A percentile compares a stretch with the other conserved stretches of the same genome.
Evolutionary conservation across 1,140 invertebrate species (phyloP).

Genomic region (Heliconius eleuchia): DNA sequence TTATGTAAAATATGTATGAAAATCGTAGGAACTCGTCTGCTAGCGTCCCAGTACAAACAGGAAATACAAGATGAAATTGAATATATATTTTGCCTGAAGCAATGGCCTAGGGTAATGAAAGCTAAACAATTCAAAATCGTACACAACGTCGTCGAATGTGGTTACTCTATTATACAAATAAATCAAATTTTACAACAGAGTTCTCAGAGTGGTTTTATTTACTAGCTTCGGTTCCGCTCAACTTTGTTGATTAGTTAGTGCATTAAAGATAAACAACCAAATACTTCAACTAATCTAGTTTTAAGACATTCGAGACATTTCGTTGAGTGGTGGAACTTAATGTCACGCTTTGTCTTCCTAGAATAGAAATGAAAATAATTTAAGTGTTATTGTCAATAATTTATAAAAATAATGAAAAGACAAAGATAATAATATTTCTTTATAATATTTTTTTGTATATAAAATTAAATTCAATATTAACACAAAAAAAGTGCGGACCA

Average conservation of each 20-base stretch:
- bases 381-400: too few species aligned
- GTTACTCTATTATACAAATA: constrained; percentile 34
- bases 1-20: background rate
- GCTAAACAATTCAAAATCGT: constrained; percentile 6
- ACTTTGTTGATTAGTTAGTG: background rate
- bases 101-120: background rate
- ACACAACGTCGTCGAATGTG: background rate
- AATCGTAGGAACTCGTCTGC: background rate
- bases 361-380: too few species aligned
- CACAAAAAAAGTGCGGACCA: too few species aligned
- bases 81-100: constrained; percentile 1
- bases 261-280: too few species aligned
- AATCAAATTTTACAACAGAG: constrained; percentile 53
- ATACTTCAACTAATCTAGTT: too few species aligned
- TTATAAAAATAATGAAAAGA: too few species aligned
- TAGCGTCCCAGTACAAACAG: background rate
- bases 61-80: constrained; percentile 1
- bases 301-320: too few species aligned
- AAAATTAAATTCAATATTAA: too few species aligned
- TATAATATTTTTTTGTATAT: too few species aligned
- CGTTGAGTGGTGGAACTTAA: background rate
- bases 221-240: background rate
- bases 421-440: too few species aligned
- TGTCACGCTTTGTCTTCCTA: too few species aligned
- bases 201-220: constrained; percentile 42